Base-by-base conservation (phyloP, 1,140 invertebrate species). In the Zaprionus davidi region DNA sequence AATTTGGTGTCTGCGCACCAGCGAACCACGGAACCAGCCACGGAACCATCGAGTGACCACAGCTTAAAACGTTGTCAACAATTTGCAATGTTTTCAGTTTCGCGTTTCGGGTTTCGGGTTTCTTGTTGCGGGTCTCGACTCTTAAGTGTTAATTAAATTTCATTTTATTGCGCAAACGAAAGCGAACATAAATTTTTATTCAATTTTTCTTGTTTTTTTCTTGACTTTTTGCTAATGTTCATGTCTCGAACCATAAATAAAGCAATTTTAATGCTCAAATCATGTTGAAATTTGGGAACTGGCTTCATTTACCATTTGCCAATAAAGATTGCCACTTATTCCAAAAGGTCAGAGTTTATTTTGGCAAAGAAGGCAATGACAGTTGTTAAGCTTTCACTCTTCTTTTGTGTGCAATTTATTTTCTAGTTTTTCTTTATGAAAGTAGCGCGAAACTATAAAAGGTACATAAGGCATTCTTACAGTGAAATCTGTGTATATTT, bases 141-240 rank as follows among this genome's bases (percentile, higher is more conserved):
- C 81, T 88, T 72, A 84, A 81, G 74, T 84, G 81, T 76, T 87
- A 88, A 87, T 90, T 90, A 87, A 87, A 87, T 87, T 90, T 84
- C 68, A 64, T 87, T 87, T 88, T 72, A 83, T 75, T 76, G 72
- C 78, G 64, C 60, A 69, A 79, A 80, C 38, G 70, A 72, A 76
- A 76, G 74, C 63, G 63, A 76, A 76, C 56, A 72, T 71, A 55
- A 46, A 36, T 53, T 46, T 53, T 71, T 26, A 57, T 36, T 44
- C 2, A 20, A 56, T 62, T 63, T 57, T 31, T 41, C 22, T 15
- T 55, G 22, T 31, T 66, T 57, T 26, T 36, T 22, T 67, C 56
- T 26, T n/a, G n/a, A n/a, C 4, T 57, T 2, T 28, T n/a, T 34
- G 28, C 38, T 57, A 46, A 46, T 56, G 38, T 17, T 44, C 41